Evolutionary conservation across 2,113 vertebrate genomes (phyloP).

Genomic region (Strix aluco): DNA sequence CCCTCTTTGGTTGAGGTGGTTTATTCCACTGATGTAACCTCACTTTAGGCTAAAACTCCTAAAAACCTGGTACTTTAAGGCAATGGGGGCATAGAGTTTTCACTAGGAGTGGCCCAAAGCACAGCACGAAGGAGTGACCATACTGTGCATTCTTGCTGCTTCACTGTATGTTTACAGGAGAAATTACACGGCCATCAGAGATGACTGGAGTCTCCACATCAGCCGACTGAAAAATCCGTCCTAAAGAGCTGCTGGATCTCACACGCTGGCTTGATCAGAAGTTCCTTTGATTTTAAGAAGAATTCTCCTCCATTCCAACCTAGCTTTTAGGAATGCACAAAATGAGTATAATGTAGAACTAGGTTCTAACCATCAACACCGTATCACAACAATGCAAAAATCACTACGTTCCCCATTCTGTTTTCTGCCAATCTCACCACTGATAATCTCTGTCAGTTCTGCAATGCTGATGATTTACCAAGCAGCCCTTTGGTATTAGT

Average conservation of each 20-base stretch:
- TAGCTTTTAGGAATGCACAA: background rate
- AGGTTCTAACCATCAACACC: background rate
- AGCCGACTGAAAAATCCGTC: background rate
- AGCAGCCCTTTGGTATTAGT: background rate
- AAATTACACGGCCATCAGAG: background rate
- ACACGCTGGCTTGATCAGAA: background rate
- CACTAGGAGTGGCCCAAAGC: background rate
- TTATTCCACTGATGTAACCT: background rate
- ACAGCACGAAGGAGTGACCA: background rate
- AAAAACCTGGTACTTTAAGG: background rate
- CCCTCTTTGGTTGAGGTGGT: background rate
- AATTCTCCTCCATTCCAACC: background rate
- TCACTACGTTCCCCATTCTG: accelerated
- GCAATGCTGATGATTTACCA: background rate
- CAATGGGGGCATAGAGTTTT: background rate
- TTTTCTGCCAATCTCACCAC: background rate
- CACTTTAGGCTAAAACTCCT: background rate
- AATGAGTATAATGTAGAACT: background rate
- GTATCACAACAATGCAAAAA: accelerated
- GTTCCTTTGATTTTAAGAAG: background rate
- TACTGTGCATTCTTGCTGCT: background rate
- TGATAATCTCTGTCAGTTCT: background rate
- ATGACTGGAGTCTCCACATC: background rate
- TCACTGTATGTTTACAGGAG: background rate
- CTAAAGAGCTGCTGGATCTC: background rate